A percentile compares a stretch with the other conserved stretches of the same genome.
Conservation (phyloP, 2,113 vertebrate species). For the Myocastor coypus region DNA sequence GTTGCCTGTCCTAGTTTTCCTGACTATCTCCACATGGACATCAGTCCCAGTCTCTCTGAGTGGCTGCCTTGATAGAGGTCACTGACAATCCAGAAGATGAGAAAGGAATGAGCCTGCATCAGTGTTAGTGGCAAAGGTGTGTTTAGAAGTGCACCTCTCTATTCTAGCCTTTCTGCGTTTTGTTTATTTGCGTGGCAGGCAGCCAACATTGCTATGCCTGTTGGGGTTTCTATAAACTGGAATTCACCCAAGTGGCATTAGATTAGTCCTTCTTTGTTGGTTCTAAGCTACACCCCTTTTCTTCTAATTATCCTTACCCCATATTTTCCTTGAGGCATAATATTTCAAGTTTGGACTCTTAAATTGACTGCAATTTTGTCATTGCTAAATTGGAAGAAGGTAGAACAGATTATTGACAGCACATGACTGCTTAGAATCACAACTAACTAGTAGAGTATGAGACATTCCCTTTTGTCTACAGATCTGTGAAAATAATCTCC, state of each 20-base stretch:
- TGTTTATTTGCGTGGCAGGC: background rate
- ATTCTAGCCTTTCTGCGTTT: background rate
- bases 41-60: background rate
- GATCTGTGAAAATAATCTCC: background rate
- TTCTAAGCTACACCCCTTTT: background rate
- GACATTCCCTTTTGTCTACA: background rate
- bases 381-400: background rate
- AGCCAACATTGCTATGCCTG: background rate
- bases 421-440: background rate
- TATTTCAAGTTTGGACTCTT: background rate
- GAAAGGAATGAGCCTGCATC: background rate
- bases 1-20: background rate
- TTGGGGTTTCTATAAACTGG: background rate
- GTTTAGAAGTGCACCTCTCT: accelerated
- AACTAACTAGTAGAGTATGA: background rate
- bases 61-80: background rate
- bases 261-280: background rate
- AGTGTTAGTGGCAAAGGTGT: background rate
- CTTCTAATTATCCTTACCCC: background rate
- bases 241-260: background rate
- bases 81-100: background rate
- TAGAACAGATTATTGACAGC: background rate
- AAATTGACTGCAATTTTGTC: background rate
- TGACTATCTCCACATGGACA: background rate
- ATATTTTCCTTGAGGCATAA: background rate